A percentile compares a stretch with the other conserved stretches of the same genome.
These are phyloP conservation scores for Pteromalus puparum DNA, from an alignment of 1,140 invertebrate species.

Conservation along the genomic window DNA sequence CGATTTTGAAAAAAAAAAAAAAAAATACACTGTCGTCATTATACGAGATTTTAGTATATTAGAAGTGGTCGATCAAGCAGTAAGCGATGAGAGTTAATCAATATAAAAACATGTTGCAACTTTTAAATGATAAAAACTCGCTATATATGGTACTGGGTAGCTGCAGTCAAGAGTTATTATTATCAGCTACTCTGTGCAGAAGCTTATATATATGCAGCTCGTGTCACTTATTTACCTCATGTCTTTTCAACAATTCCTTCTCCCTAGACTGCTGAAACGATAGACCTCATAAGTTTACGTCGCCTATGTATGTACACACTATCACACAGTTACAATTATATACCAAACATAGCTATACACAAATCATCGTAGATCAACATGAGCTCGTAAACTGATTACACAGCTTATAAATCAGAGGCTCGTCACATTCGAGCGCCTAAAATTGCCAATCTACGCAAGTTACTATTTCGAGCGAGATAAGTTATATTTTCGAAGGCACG, in stretches of 20 bases:
- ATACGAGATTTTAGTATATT: background rate
- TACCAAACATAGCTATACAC: too few relatives aligned
- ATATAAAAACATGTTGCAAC: slow-evolving; percentile 13
- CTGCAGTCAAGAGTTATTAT: background rate
- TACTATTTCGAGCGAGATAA: too few relatives aligned
- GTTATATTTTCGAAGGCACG: too few relatives aligned
- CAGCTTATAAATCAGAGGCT: too few relatives aligned
- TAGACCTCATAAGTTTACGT: background rate
- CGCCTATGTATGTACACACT: background rate
- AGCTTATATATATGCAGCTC: background rate
- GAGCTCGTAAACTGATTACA: too few relatives aligned
- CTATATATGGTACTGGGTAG: too few relatives aligned
- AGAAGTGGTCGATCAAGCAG: background rate
- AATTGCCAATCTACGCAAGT: too few relatives aligned
- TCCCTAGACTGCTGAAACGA: slow-evolving; percentile 44
- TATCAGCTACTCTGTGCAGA: background rate
- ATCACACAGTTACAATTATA: background rate
- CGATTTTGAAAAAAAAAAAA: background rate
- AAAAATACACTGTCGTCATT: too few relatives aligned
- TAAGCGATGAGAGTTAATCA: background rate
- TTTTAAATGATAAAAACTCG: background rate
- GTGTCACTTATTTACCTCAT: slow-evolving; percentile 32
- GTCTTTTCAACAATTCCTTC: slow-evolving; percentile 45
- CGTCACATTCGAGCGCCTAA: too few relatives aligned
- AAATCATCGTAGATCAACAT: too few relatives aligned